Conservation (phyloP, 2,797 vertebrate species). For the Hoplostethus mediterraneus region DNA sequence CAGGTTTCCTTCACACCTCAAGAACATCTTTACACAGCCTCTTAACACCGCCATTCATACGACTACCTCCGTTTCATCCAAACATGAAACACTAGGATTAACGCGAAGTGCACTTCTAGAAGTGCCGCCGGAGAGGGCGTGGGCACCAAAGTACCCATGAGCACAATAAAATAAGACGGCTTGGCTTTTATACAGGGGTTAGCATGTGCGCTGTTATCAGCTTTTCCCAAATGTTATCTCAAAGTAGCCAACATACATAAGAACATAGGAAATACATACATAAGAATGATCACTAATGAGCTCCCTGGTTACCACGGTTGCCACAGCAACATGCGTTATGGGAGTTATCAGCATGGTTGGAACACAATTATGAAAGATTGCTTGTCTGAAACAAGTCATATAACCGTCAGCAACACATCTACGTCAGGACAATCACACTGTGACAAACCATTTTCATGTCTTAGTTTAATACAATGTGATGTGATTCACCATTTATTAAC, state of each 20-base stretch:
- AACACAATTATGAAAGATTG: not conserved
- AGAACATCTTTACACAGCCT: not conserved
- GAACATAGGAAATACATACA: not conserved
- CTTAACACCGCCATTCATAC: constrained; percentile 29
- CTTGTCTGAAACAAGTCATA: not conserved
- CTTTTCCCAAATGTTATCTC: constrained; percentile 53
- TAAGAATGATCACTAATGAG: constrained; percentile 9
- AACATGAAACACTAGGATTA: constrained; percentile 36
- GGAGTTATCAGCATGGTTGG: constrained; percentile 11
- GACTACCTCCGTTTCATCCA: not conserved
- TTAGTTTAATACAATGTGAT: too few species aligned
- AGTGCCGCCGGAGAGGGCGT: constrained; percentile 27
- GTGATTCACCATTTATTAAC: too few species aligned
- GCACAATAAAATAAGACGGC: constrained; percentile 1
- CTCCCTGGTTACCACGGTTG: constrained; percentile 39
- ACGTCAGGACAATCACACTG: constrained; percentile 11
- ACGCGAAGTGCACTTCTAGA: constrained; percentile 40
- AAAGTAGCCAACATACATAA: constrained; percentile 33
- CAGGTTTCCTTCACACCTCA: constrained; percentile 35
- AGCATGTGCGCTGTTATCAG: constrained; percentile 16
- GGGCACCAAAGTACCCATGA: constrained; percentile 37
- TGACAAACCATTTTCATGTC: not conserved
- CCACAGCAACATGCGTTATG: constrained; percentile 28
- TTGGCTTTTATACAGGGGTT: constrained; percentile 56
- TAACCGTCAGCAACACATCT: constrained; percentile 8